Conservation (phyloP, 2,113 vertebrate species). For the Mirza zaza region DNA sequence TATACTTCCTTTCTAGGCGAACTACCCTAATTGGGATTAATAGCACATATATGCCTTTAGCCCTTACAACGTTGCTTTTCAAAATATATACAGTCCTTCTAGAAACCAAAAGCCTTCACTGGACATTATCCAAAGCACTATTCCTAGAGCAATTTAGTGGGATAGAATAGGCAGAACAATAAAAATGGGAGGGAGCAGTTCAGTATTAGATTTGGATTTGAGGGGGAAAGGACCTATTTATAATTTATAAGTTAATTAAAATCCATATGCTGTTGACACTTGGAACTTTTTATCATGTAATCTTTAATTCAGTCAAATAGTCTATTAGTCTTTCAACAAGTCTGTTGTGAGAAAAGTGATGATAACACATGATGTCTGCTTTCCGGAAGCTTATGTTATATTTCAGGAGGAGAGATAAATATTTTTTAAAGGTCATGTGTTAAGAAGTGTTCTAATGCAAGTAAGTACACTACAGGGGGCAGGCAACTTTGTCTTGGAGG, state of each 20-base stretch:
- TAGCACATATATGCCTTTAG: not conserved
- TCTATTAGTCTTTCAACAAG: slow-evolving; percentile 22
- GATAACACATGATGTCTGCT: not conserved
- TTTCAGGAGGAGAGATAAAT: not conserved
- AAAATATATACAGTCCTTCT: not conserved
- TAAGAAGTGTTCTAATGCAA: not conserved
- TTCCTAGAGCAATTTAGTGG: not conserved
- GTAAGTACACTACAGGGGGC: not conserved
- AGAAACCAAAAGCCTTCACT: not conserved
- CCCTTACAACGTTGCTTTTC: not conserved
- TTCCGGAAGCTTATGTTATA: slow-evolving; percentile 5
- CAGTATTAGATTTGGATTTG: not conserved
- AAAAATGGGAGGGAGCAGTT: not conserved
- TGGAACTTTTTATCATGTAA: not conserved
- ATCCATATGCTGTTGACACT: not conserved
- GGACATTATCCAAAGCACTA: not conserved
- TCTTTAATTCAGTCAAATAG: slow-evolving; percentile 8
- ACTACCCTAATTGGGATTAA: not conserved
- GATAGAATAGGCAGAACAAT: not conserved
- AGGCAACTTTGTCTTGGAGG: not conserved
- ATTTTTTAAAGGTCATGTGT: not conserved
- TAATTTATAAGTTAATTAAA: slow-evolving; percentile 26
- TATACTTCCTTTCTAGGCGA: not conserved
- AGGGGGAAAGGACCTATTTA: not conserved
- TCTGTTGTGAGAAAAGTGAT: slow-evolving; percentile 6